These are phyloP conservation scores for Eumerus sabulonum DNA, from an alignment of 2,888 invertebrate genomes.

Conservation along the genomic window DNA sequence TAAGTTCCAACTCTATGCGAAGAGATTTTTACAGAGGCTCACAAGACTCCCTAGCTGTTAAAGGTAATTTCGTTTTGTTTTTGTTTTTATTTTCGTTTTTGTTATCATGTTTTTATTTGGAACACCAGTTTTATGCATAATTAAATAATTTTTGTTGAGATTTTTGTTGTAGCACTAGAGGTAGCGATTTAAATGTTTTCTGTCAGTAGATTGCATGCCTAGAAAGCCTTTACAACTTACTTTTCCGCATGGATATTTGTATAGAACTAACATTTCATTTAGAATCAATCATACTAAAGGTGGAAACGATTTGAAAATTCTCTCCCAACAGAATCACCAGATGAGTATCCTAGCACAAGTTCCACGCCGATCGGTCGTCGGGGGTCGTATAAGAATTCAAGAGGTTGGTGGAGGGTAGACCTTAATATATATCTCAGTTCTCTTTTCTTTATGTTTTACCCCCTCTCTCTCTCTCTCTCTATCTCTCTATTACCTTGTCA, in stretches of 20 bases:
- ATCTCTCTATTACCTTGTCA: constrained; percentile 48
- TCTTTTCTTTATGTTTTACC: neutral
- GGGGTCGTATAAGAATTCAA: constrained; percentile 92
- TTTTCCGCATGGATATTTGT: constrained; percentile 16
- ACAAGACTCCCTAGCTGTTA: constrained; percentile 91
- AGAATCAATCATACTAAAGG: constrained; percentile 16
- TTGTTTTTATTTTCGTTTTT: constrained; percentile 35
- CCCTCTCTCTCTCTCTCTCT: neutral
- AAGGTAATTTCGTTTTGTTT: constrained; percentile 82
- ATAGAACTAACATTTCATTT: constrained; percentile 11
- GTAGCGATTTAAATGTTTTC: constrained; percentile 29
- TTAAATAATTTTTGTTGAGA: constrained; percentile 49
- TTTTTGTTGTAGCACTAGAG: constrained; percentile 38
- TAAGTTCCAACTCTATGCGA: constrained; percentile 85
- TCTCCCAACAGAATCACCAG: constrained; percentile 78
- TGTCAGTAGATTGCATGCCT: constrained; percentile 55
- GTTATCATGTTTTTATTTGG: constrained; percentile 20
- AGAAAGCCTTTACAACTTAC: neutral
- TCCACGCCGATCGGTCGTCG: constrained; percentile 86
- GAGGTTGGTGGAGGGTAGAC: constrained; percentile 84
- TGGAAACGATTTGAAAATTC: constrained; percentile 40
- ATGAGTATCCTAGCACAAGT: constrained; percentile 81
- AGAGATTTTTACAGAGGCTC: constrained; percentile 95
- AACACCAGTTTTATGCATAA: neutral
- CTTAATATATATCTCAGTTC: too few species aligned